Evolutionary conservation across 2,888 invertebrate species (phyloP), one percentile per base, ranked within the genome.

Genomic region (Anagyrus pseudococci): DNA sequence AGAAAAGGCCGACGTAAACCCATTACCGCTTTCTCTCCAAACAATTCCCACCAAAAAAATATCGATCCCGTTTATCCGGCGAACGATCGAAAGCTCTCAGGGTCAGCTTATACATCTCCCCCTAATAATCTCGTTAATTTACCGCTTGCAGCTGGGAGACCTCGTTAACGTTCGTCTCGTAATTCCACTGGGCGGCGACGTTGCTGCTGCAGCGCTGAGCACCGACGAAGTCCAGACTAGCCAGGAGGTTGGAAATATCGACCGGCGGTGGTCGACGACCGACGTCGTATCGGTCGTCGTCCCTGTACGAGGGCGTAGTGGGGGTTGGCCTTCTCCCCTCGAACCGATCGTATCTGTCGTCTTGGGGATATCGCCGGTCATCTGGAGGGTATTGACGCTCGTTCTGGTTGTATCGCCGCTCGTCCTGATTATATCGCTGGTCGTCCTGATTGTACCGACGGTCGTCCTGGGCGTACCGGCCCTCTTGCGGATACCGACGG

Each of bases 131-230:
- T n/a, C n/a, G n/a, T 29, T 7, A 29, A 29, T 92, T 90, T 80
- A 93, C 94, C 79, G 93, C 93, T 74, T 91, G 89, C 70, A 91
- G 83, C 81, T 94, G 93, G 1, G 91, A 91, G 49, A 85, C 88
- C 78, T 92, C 91, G 81, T 92, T 93, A 41, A 93, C 92, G 75
- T 93, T 90, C 4, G 93, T 93, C 81, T 94, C 93, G 75, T 93
- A 94, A 77, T 90, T 89, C 94, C 94, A 94, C 75, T 94, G 94
- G 1, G 92, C 91, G 0, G 88, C 90, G n/a, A 94, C 93, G 78
- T 93, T 93, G 54, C 88, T 89, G 0, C 91, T 91, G 74, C 93
- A 94, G 79, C 92, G 90, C 76, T 90, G 88, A 0, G 92, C 89
- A 10, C 92, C 88, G 73, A 90, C 87, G 29, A 89, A 85, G 76